Conservation (phyloP, 2,888 invertebrate genomes). For the Drosophila paranaensis region DNA sequence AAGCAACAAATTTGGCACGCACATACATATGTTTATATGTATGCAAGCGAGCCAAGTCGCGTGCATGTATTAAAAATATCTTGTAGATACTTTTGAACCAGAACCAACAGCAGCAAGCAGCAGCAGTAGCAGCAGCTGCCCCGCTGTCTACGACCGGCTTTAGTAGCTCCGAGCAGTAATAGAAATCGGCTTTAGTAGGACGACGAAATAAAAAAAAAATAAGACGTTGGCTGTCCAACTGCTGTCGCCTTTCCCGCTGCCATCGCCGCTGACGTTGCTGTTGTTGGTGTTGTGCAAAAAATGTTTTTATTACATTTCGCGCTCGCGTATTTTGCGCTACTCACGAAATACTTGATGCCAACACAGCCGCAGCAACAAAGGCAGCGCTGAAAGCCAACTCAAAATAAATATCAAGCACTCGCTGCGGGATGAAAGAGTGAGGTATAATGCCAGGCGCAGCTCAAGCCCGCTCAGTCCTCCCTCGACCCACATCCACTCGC, state of each 20-base stretch:
- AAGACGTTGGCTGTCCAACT: conserved; percentile 62
- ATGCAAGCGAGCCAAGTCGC: conserved; percentile 45
- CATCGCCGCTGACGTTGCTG: neutral
- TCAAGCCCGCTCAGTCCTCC: neutral
- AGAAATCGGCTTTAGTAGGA: conserved; percentile 66
- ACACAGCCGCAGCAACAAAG: conserved; percentile 55
- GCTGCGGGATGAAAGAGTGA: conserved; percentile 13
- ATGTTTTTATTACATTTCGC: conserved; percentile 84
- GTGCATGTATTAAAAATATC: conserved; percentile 80
- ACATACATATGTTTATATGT: conserved; percentile 30
- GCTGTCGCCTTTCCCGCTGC: conserved; percentile 3
- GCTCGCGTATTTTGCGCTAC: conserved; percentile 79
- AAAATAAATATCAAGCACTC: conserved; percentile 69
- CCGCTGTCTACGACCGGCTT: conserved; percentile 15
- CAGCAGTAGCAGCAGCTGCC: neutral
- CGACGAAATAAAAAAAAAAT: conserved; percentile 44
- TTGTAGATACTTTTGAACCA: conserved; percentile 71
- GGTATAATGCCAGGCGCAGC: conserved; percentile 21
- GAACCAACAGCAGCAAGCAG: conserved; percentile 13
- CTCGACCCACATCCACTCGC: too few species aligned
- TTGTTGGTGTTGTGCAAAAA: conserved; percentile 65
- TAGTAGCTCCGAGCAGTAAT: conserved; percentile 63
- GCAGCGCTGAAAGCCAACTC: conserved; percentile 48
- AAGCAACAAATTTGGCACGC: conserved; percentile 21
- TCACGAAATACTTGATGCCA: conserved; percentile 77